Percentiles rank a stretch among this genome's conserved stretches.
These are phyloP conservation scores for Radopholus similis DNA, from an alignment of 1,140 invertebrate species.

Conservation along the genomic window DNA sequence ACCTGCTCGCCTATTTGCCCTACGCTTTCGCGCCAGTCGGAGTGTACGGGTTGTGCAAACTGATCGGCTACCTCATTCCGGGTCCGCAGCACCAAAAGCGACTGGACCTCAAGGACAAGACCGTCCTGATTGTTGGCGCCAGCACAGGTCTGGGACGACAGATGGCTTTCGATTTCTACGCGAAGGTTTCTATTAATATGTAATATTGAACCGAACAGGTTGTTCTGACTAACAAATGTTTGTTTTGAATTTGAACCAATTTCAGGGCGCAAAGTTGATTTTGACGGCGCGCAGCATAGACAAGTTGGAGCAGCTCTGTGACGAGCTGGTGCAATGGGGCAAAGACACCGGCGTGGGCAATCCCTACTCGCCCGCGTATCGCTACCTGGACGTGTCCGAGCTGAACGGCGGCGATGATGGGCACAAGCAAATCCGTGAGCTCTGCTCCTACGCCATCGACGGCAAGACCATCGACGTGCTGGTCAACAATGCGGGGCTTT, in stretches of 20 bases:
- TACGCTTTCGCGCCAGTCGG: slow-evolving; percentile 27
- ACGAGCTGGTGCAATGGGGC: slow-evolving; percentile 23
- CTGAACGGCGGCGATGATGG: slow-evolving; percentile 24
- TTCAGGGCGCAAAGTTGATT: slow-evolving; percentile 53
- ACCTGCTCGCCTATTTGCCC: slow-evolving; percentile 21
- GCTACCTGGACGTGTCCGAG: slow-evolving; percentile 41
- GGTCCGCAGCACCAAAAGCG: background rate
- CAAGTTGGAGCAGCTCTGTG: slow-evolving; percentile 49
- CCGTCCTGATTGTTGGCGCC: slow-evolving; percentile 28
- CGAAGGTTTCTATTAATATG: slow-evolving; percentile 20
- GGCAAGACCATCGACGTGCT: slow-evolving; percentile 40
- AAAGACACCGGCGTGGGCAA: slow-evolving; percentile 21
- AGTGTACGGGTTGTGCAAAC: slow-evolving; percentile 31
- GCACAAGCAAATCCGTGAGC: slow-evolving; percentile 24
- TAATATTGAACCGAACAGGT: background rate
- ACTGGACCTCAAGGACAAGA: slow-evolving; percentile 23
- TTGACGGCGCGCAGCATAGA: slow-evolving; percentile 51
- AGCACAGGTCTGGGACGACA: slow-evolving; percentile 38
- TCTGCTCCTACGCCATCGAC: slow-evolving; percentile 25
- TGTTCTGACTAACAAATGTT: background rate
- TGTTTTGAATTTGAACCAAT: background rate
- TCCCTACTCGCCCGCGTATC: slow-evolving; percentile 26
- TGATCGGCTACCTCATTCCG: slow-evolving; percentile 27
- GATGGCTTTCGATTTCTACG: slow-evolving; percentile 43
- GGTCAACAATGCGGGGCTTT: slow-evolving; percentile 42